A percentile compares a stretch with the other conserved stretches of the same genome.
phyloP scores from a whole-genome alignment of 2,888 invertebrate species.

The Drosophila peninsularis region DNA sequence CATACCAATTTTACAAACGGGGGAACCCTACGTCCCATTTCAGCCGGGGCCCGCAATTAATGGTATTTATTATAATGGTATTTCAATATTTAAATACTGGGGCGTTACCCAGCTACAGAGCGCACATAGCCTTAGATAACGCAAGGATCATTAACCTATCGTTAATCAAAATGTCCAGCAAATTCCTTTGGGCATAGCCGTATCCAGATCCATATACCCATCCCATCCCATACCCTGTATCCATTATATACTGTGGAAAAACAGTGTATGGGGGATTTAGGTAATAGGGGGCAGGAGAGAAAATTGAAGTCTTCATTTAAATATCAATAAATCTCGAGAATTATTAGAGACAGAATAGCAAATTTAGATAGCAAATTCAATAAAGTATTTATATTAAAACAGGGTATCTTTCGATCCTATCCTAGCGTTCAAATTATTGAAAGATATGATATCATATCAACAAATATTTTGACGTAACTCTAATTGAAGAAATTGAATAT shows the following conservation, averaged over 20 bases:
- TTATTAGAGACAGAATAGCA: neutral
- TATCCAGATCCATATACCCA: too few species aligned
- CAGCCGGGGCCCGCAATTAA: conserved; percentile 25
- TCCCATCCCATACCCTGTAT: neutral
- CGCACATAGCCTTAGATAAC: conserved; percentile 29
- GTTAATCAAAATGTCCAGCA: conserved; percentile 35
- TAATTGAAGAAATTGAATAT: neutral
- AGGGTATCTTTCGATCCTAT: neutral
- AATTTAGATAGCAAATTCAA: too few species aligned
- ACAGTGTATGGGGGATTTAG: neutral
- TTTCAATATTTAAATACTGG: conserved; percentile 36
- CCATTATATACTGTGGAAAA: too few species aligned
- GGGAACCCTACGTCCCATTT: conserved; percentile 41
- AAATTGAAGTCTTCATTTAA: neutral
- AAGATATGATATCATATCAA: conserved; percentile 2
- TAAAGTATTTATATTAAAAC: too few species aligned
- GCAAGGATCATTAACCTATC: conserved; percentile 67
- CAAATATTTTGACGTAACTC: neutral
- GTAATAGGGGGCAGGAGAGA: neutral
- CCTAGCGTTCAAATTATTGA: neutral
- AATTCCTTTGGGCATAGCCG: conserved; percentile 3
- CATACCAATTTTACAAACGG: conserved; percentile 38
- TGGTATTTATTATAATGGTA: conserved; percentile 41
- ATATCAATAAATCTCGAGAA: neutral
- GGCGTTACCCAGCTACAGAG: conserved; percentile 43